Evolutionary conservation across 2,113 vertebrate genomes (phyloP).

Genomic region (Thamnophis sirtalis): DNA sequence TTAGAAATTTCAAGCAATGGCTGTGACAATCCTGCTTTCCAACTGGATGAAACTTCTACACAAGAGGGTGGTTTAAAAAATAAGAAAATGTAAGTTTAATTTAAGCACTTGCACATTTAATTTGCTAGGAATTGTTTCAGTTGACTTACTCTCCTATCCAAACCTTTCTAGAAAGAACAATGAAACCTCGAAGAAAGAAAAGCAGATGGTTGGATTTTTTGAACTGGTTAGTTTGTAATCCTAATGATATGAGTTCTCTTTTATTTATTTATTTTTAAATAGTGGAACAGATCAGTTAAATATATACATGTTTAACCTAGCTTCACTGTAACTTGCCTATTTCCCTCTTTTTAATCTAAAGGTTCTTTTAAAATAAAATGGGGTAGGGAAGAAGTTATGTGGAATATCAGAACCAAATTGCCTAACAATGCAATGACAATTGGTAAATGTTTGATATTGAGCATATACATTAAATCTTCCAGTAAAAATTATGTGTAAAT

Average conservation of each 20-base stretch:
- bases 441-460: background rate
- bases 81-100: constrained; percentile 9
- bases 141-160: background rate
- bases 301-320: background rate
- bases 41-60: constrained; percentile 40
- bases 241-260: background rate
- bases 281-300: background rate
- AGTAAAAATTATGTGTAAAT: background rate
- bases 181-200: constrained; percentile 14
- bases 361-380: background rate
- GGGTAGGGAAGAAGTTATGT: background rate
- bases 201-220: constrained; percentile 45
- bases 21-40: constrained; percentile 45
- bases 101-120: fast-evolving
- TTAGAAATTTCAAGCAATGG: constrained; percentile 26
- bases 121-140: background rate
- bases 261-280: background rate
- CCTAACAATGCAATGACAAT: background rate
- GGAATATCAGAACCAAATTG: background rate
- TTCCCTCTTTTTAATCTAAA: background rate
- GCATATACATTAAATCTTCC: background rate
- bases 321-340: background rate
- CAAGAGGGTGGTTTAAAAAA: constrained; percentile 28
- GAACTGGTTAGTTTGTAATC: constrained; percentile 58
- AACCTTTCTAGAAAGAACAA: constrained; percentile 51